These are phyloP conservation scores for Drosophila putrida DNA, from an alignment of 2,888 invertebrate species.

Conservation along the genomic window DNA sequence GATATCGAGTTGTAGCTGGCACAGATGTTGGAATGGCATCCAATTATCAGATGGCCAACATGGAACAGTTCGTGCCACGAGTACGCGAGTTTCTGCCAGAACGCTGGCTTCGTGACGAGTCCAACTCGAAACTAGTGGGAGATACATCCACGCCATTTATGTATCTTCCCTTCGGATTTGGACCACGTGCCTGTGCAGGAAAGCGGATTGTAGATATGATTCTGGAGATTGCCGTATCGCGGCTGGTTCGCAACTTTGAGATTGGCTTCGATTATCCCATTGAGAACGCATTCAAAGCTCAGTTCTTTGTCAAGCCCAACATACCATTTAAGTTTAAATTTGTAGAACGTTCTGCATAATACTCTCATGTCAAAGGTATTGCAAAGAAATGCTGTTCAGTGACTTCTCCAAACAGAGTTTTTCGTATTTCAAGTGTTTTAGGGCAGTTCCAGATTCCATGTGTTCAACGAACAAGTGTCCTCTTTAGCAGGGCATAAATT, in stretches of 20 bases:
- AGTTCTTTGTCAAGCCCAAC: slow-evolving; percentile 82
- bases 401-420: slow-evolving; percentile 25
- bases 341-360: slow-evolving; percentile 64
- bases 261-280: slow-evolving; percentile 85
- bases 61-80: slow-evolving; percentile 88
- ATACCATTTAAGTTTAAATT: slow-evolving; percentile 85
- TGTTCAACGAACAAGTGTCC: slow-evolving; percentile 44
- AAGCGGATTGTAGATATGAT: slow-evolving; percentile 91
- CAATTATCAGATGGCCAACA: slow-evolving; percentile 88
- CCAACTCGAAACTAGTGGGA: slow-evolving; percentile 47
- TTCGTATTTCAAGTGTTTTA: slow-evolving; percentile 45
- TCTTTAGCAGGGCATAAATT: slow-evolving; percentile 41
- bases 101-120: slow-evolving; percentile 88
- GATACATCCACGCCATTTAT: slow-evolving; percentile 75
- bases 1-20: slow-evolving; percentile 88
- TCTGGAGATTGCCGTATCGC: slow-evolving; percentile 87
- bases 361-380: slow-evolving; percentile 1
- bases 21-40: slow-evolving; percentile 91
- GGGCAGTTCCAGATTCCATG: slow-evolving; percentile 14
- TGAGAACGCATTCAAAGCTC: slow-evolving; percentile 73
- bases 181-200: slow-evolving; percentile 88
- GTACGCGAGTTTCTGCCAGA: slow-evolving; percentile 90
- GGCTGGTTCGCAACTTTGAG: slow-evolving; percentile 84
- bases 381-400: slow-evolving; percentile 26
- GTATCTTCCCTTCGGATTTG: slow-evolving; percentile 83